Base-by-base conservation (phyloP, 2,888 invertebrate genomes). In the Selenia dentaria region DNA sequence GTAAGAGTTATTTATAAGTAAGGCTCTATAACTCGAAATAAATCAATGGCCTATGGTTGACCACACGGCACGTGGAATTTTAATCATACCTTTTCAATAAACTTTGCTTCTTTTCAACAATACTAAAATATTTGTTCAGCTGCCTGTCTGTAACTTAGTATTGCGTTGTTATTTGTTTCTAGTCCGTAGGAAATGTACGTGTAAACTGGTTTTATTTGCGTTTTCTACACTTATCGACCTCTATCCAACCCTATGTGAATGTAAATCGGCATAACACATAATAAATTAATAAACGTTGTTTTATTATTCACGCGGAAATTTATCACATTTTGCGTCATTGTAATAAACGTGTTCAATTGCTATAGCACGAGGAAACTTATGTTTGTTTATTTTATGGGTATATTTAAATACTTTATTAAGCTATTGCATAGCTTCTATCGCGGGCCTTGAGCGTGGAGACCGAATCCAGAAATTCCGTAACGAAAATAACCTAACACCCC, bases 61-160 rank as follows among this genome's bases (percentile, higher is more conserved):
- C n/a, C n/a, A n/a, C n/a, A n/a, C n/a, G n/a, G n/a, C n/a, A n/a
- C n/a, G n/a, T n/a, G n/a, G n/a, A n/a, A n/a, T n/a, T n/a, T n/a
- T n/a, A n/a, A n/a, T n/a, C n/a, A n/a, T n/a, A n/a, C n/a, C n/a
- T 46, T 46, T 46, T 46, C 39, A 35, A 46, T 35, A 10, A 33
- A 27, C 11, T 1, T 2, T 6, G 6, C 11, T 25, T 43, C 4
- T 32, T 38, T 45, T 36, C 37, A 51, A 11, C n/a, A 8, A 4
- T 26, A 39, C 42, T 27, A 39, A 18, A 42, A 45, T 45, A 51
- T 54, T 51, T 48, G 14, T 11, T 39, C 51, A 54, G 45, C n/a
- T 51, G 50, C 6, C 3, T 20, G 27, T 32, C 29, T 33, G 33
- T 24, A 42, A 5, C 35, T 40, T 45, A 29, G 24, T 35, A 22